Evolutionary conservation across 2,797 vertebrate species (phyloP).

Genomic region (Glyptemys insculpta): DNA sequence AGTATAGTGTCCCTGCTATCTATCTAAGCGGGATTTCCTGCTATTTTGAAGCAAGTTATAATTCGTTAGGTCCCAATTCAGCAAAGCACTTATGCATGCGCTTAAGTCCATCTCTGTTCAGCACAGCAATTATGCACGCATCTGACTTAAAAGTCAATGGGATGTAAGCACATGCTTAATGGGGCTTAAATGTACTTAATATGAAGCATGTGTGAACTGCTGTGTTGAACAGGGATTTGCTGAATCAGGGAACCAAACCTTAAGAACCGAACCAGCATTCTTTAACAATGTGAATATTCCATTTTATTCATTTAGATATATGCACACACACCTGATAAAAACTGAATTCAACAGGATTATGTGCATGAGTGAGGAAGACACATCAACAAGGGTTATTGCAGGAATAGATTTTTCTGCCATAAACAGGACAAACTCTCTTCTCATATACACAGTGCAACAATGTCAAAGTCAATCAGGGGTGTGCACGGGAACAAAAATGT

Average conservation of each 20-base stretch:
- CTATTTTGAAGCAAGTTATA: background rate
- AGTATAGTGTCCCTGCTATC: background rate
- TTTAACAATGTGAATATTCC: background rate
- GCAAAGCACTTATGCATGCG: background rate
- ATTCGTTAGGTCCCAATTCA: background rate
- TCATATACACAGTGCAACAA: background rate
- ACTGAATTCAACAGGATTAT: background rate
- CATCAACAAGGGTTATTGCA: background rate
- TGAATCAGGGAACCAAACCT: background rate
- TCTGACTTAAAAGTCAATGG: background rate
- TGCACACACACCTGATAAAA: background rate
- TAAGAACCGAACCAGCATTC: background rate
- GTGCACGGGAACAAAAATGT: too few species aligned
- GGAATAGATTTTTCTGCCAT: background rate
- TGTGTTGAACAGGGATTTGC: background rate
- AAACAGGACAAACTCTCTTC: background rate
- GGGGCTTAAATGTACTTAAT: background rate
- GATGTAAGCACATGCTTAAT: background rate
- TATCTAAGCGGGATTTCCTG: slow-evolving; percentile 2
- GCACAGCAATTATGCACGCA: background rate
- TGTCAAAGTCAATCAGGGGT: background rate
- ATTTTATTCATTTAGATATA: background rate
- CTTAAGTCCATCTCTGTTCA: background rate
- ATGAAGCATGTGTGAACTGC: background rate
- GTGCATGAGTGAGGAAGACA: background rate